Evolutionary conservation across 2,797 vertebrate species (phyloP).

Genomic region (Chaetophractus vellerosus): DNA sequence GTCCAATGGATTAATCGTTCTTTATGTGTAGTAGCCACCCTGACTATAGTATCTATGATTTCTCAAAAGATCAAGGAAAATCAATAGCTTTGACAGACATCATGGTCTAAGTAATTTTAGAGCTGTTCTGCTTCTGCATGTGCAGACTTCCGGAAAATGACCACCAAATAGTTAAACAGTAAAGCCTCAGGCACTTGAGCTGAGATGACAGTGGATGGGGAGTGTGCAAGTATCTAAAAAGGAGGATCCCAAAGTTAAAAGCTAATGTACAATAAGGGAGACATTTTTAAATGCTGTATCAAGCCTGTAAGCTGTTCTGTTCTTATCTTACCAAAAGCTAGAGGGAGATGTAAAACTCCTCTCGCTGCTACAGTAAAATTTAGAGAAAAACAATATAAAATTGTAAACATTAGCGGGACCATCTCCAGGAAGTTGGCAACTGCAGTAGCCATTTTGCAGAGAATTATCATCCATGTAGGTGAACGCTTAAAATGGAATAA

Average conservation of each 20-base stretch:
- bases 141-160: not conserved
- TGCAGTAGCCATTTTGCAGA: constrained; percentile 10
- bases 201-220: not conserved
- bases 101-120: constrained; percentile 47
- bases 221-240: not conserved
- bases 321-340: constrained; percentile 55
- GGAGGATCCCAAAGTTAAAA: constrained; percentile 7
- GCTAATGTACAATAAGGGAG: not conserved
- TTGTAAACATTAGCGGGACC: constrained; percentile 12
- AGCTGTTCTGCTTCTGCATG: not conserved
- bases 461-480: not conserved
- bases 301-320: constrained; percentile 56
- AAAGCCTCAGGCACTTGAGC: not conserved
- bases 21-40: not conserved
- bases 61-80: constrained; percentile 20
- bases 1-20: not conserved
- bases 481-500: constrained; percentile 47
- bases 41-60: not conserved
- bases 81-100: not conserved
- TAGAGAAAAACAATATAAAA: not conserved
- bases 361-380: constrained; percentile 46
- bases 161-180: not conserved
- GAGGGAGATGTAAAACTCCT: constrained; percentile 27
- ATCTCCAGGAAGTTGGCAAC: not conserved
- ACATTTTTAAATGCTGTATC: not conserved